phyloP scores from a whole-genome alignment of 2,113 vertebrate genomes.

The Triplophysa tibetana region DNA sequence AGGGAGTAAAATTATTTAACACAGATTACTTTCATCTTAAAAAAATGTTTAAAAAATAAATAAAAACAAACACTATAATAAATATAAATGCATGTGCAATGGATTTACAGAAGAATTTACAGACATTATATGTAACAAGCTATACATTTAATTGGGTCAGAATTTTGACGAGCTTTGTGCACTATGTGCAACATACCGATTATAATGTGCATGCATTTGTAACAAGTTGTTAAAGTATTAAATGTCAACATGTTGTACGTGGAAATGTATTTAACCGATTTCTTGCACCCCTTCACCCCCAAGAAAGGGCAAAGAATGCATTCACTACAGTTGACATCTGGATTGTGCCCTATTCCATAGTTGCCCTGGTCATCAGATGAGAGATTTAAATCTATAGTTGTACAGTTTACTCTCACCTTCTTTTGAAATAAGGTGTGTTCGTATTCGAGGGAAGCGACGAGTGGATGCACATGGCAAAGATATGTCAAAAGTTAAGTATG shows the following conservation, averaged over 20 bases:
- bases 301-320: background rate
- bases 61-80: too few relatives aligned
- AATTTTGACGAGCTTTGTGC: slow-evolving; percentile 20
- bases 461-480: too few relatives aligned
- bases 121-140: background rate
- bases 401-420: too few relatives aligned
- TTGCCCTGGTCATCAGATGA: too few relatives aligned
- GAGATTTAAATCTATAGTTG: too few relatives aligned
- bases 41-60: background rate
- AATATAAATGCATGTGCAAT: slow-evolving; percentile 17
- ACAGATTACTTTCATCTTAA: background rate
- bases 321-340: too few relatives aligned
- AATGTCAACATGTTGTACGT: slow-evolving; percentile 38
- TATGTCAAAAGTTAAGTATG: too few relatives aligned
- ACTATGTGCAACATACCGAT: slow-evolving; percentile 40
- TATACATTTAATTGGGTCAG: slow-evolving; percentile 1
- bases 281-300: background rate
- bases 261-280: background rate
- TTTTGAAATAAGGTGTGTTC: too few relatives aligned
- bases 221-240: slow-evolving; percentile 34
- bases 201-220: slow-evolving; percentile 42
- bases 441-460: too few relatives aligned
- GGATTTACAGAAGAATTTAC: background rate
- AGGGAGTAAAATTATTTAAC: background rate
- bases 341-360: too few relatives aligned